These are phyloP conservation scores for Crematogaster levior DNA, from an alignment of 2,888 invertebrate genomes.

Conservation along the genomic window DNA sequence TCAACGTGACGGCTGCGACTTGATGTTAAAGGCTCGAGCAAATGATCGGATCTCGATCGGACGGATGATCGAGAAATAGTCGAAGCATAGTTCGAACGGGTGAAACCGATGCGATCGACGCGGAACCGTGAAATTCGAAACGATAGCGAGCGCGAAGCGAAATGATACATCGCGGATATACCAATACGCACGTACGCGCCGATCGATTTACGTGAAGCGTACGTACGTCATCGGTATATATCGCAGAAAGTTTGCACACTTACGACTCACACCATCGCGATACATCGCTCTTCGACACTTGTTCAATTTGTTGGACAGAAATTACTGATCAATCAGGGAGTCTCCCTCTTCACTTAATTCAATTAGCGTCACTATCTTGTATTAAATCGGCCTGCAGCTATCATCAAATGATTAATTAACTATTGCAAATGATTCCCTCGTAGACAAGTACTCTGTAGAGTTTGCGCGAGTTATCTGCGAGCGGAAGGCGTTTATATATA, in stretches of 20 bases:
- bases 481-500: constrained; percentile 6
- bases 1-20: constrained; percentile 32
- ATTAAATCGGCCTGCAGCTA: not conserved
- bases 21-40: constrained; percentile 21
- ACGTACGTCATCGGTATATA: not conserved
- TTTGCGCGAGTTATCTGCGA: constrained; percentile 21
- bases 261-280: not conserved
- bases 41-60: constrained; percentile 23
- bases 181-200: not conserved
- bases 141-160: constrained; percentile 32
- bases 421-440: not conserved
- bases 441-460: not conserved
- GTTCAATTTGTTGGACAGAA: not conserved
- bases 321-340: not conserved
- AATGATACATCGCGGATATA: constrained; percentile 5
- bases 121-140: constrained; percentile 55
- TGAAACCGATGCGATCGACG: constrained; percentile 5
- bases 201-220: not conserved
- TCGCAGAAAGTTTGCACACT: constrained; percentile 1
- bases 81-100: constrained; percentile 1
- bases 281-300: too few relatives aligned
- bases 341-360: not conserved
- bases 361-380: not conserved
- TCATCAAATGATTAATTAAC: constrained; percentile 18
- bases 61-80: constrained; percentile 10